These are phyloP conservation scores for Pyxicephalus adspersus DNA, from an alignment of 2,113 vertebrate species.

Conservation along the genomic window DNA sequence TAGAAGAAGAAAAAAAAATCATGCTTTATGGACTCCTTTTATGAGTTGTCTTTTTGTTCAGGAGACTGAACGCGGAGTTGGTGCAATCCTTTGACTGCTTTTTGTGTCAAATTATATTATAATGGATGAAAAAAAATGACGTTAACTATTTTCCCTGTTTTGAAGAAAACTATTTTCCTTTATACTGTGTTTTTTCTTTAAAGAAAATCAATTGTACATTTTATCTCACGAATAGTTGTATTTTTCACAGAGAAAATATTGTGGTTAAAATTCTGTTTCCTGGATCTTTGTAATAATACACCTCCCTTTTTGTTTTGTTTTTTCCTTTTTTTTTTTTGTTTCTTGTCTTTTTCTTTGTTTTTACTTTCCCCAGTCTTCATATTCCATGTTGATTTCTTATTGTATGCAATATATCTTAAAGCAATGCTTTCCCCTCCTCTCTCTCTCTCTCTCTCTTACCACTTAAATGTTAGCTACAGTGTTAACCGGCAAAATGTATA, in stretches of 20 bases:
- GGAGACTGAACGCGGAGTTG: slow-evolving; percentile 80
- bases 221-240: slow-evolving; percentile 92
- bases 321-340: background rate
- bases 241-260: slow-evolving; percentile 96
- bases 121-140: slow-evolving; percentile 79
- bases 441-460: slow-evolving; percentile 24
- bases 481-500: slow-evolving; percentile 80
- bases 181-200: slow-evolving; percentile 76
- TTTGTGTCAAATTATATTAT: slow-evolving; percentile 87
- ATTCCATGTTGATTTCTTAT: slow-evolving; percentile 81
- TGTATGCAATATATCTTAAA: slow-evolving; percentile 79
- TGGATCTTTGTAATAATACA: slow-evolving; percentile 86
- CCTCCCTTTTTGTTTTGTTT: slow-evolving; percentile 70
- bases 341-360: background rate
- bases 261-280: slow-evolving; percentile 80
- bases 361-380: slow-evolving; percentile 70
- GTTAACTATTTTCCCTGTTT: slow-evolving; percentile 86
- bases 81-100: slow-evolving; percentile 86
- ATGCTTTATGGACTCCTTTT: slow-evolving; percentile 82
- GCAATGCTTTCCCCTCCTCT: slow-evolving; percentile 69
- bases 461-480: slow-evolving; percentile 77
- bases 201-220: slow-evolving; percentile 79
- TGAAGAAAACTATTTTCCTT: slow-evolving; percentile 83
- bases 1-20: slow-evolving; percentile 66
- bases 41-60: slow-evolving; percentile 73